These are phyloP conservation scores for Notocelia uddmanniana DNA, from an alignment of 2,888 invertebrate species.

Conservation along the genomic window DNA sequence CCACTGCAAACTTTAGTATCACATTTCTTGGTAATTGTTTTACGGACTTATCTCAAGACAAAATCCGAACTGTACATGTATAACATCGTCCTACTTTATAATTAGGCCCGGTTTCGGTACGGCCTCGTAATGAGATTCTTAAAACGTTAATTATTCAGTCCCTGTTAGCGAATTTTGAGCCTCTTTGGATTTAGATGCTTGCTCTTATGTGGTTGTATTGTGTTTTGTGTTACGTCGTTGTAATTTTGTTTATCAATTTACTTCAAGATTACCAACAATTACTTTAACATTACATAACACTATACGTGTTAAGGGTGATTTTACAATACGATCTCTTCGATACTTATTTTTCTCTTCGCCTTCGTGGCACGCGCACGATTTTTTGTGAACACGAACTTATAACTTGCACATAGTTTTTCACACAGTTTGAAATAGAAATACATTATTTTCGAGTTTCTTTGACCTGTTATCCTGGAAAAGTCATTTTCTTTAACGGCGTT, in stretches of 20 bases:
- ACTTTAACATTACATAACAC: not conserved
- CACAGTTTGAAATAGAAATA: not conserved
- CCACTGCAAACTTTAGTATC: not conserved
- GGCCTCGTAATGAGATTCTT: constrained; percentile 25
- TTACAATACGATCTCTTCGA: too few relatives aligned
- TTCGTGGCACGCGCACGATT: not conserved
- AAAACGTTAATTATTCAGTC: constrained; percentile 33
- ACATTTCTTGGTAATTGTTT: not conserved
- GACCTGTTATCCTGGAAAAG: not conserved
- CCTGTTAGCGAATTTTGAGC: not conserved
- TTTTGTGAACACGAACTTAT: too few relatives aligned
- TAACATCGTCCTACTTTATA: constrained; percentile 15
- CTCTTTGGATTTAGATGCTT: constrained; percentile 3
- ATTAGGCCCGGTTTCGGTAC: constrained; percentile 20
- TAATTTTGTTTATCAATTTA: constrained; percentile 3
- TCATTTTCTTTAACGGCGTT: not conserved
- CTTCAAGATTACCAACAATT: not conserved
- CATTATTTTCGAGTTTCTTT: not conserved
- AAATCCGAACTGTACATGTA: not conserved
- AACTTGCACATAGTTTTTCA: too few relatives aligned
- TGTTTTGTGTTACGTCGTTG: not conserved
- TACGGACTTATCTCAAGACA: constrained; percentile 2
- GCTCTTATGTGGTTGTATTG: not conserved
- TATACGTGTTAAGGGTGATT: too few relatives aligned
- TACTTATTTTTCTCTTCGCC: not conserved